phyloP scores from a whole-genome alignment of 2,797 vertebrate genomes.

The Phrynocephalus guinanensis region DNA sequence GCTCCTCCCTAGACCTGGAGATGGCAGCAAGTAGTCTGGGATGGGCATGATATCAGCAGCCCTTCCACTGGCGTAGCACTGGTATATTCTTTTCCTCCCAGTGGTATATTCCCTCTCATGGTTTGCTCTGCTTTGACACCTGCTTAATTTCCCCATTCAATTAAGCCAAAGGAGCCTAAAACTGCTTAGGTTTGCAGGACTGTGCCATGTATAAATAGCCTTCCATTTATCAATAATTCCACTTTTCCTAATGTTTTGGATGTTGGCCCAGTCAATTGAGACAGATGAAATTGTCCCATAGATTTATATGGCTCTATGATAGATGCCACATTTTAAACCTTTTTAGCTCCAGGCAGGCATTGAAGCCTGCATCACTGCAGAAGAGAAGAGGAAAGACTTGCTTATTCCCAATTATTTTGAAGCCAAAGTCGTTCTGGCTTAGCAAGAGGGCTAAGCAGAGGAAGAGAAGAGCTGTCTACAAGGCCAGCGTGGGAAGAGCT shows the following conservation, averaged over 20 bases:
- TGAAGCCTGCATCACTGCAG: not conserved
- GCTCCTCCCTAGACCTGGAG: no score
- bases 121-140: not conserved
- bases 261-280: conserved; percentile 26
- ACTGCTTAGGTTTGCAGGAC: conserved; percentile 23
- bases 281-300: conserved; percentile 33
- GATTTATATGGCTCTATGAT: not conserved
- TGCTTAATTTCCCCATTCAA: conserved; percentile 11
- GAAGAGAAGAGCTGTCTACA: not conserved
- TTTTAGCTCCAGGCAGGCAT: not conserved
- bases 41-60: not conserved
- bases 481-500: not conserved
- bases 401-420: not conserved
- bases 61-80: not conserved
- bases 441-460: not conserved
- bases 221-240: conserved; percentile 37
- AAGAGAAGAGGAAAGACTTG: not conserved
- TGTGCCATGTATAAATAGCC: conserved; percentile 9
- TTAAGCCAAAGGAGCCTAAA: conserved; percentile 23
- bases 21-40: no score
- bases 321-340: not conserved
- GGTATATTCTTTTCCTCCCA: not conserved
- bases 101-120: not conserved
- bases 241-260: conserved; percentile 39
- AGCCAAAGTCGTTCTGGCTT: not conserved